Base-by-base conservation (phyloP, 2,888 invertebrate species). In the Nomada ferruginata region DNA sequence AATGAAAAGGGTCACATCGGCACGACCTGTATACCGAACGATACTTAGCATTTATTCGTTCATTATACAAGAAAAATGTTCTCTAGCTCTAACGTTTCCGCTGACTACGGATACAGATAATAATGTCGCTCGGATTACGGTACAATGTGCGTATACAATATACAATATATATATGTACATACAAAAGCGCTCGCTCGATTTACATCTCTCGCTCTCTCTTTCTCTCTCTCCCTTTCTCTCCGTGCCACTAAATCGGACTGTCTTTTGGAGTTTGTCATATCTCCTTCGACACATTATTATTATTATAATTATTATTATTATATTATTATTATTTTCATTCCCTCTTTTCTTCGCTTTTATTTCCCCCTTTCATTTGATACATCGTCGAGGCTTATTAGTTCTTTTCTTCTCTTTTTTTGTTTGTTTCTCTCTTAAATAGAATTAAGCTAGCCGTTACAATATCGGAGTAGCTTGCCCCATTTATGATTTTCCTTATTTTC, bases 61-160 rank as follows among this genome's bases (percentile, higher is more conserved):
- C 90, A 91, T 91, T 86, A 90, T 92, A 92, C 92, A 91, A 92
- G 91, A 91, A 89, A 90, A 89, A 90, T 87, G 70, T 90, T 90
- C 83, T 87, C 90, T 91, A 91, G 85, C 85, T 84, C 90, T 89
- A 90, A 91, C 79, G 87, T 83, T 71, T 90, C 89, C 88, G 90
- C 89, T 89, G 90, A 89, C 91, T 91, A 91, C 87, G 80, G 84
- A 71, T 89, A 91, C 88, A 90, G 87, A 89, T 83, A 90, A 90
- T 88, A 87, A 90, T 87, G 83, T 90, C 90, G 86, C 77, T 86
- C 86, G 78, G 85, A 90, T 86, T 88, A 91, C 90, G 87, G 86
- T 91, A 92, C 90, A 91, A 91, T 91, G 92, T 92, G 92, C 91
- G 92, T 92, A 91, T 92, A 92, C 91, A 92, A 91, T 92, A 92